Conservation (phyloP, 2,113 vertebrate species). For the Myrmecophaga tridactyla region DNA sequence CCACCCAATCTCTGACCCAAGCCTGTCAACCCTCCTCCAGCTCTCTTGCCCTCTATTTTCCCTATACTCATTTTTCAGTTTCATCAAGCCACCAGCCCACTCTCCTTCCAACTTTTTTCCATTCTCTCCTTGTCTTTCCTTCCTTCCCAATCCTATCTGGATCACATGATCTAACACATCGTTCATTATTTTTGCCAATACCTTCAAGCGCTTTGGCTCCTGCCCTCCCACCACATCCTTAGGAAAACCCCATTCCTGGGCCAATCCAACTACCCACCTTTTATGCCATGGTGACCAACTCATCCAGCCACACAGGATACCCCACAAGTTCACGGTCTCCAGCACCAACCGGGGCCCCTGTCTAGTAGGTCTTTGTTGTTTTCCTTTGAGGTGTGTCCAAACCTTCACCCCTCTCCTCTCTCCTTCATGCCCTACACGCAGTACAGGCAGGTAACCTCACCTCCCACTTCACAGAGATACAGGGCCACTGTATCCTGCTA, state of each 20-base stretch:
- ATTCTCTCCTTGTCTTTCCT: not conserved
- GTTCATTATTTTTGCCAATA: not conserved
- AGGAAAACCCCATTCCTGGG: not conserved
- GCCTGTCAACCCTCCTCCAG: not conserved
- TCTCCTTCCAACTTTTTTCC: not conserved
- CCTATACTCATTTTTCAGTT: not conserved
- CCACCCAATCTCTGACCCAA: not conserved
- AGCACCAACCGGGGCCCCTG: not conserved
- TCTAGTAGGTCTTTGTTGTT: not conserved
- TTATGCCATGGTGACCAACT: not conserved
- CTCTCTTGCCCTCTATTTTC: not conserved
- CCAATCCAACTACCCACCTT: not conserved
- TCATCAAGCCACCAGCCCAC: not conserved
- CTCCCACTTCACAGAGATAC: not conserved
- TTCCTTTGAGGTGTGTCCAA: not conserved
- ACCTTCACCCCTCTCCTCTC: not conserved
- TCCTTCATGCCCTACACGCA: not conserved
- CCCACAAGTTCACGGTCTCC: not conserved
- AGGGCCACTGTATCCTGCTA: not conserved
- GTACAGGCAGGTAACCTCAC: not conserved
- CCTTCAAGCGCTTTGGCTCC: not conserved
- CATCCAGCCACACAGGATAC: not conserved
- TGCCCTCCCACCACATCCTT: not conserved
- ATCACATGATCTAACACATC: not conserved
- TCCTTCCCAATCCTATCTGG: not conserved